Conservation (phyloP, 2,113 vertebrate species). For the Ivindomyrus marchei region DNA sequence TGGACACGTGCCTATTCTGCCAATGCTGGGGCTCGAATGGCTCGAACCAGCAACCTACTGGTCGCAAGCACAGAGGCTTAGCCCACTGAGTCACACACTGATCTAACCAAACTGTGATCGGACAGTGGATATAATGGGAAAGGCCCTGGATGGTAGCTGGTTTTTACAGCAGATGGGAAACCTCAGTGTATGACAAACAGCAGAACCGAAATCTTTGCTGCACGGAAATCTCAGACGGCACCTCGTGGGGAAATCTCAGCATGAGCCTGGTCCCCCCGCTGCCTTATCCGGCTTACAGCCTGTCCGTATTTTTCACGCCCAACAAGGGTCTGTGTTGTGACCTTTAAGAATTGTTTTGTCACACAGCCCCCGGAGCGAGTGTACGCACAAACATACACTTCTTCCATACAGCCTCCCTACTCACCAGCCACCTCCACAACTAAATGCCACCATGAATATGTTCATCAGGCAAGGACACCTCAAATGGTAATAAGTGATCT, state of each 20-base stretch:
- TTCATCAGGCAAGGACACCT: neutral
- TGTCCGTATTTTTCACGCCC: neutral
- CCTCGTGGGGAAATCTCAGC: neutral
- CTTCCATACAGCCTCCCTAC: neutral
- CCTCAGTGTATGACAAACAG: neutral
- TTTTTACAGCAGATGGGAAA: neutral
- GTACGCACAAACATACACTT: neutral
- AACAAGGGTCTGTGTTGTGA: slow-evolving; percentile 4
- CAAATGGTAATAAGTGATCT: slow-evolving; percentile 2
- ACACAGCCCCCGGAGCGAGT: neutral
- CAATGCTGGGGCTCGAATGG: neutral
- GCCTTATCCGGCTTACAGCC: slow-evolving; percentile 4
- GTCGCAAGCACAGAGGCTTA: neutral
- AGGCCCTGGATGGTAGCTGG: neutral
- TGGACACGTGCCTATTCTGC: neutral
- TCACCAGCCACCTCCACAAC: neutral
- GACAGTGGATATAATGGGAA: neutral
- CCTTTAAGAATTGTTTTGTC: slow-evolving; percentile 10
- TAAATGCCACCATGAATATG: neutral
- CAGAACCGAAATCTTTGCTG: neutral
- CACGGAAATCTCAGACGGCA: neutral
- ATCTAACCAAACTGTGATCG: neutral
- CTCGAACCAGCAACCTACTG: neutral
- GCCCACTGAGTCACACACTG: neutral
- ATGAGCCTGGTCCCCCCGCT: neutral